Conservation (phyloP, 1,140 invertebrate species). For the Drosophila sechellia region DNA sequence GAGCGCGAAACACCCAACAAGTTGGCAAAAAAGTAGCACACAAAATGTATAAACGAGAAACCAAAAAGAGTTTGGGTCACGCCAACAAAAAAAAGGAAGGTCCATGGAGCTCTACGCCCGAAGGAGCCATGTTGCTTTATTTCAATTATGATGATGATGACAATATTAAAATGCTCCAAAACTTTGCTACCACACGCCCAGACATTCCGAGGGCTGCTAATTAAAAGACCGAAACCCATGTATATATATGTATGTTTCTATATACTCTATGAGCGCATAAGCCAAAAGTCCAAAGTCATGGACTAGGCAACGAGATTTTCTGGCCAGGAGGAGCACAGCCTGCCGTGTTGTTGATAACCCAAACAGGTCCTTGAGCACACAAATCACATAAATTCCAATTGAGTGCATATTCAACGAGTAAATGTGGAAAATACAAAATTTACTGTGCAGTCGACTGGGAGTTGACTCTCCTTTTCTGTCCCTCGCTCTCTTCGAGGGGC, state of each 20-base stretch:
- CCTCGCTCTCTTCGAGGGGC: not conserved
- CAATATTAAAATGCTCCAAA: slow-evolving; percentile 72
- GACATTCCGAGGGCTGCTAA: slow-evolving; percentile 53
- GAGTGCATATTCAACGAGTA: slow-evolving; percentile 78
- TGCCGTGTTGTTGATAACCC: slow-evolving; percentile 81
- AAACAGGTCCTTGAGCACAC: slow-evolving; percentile 80
- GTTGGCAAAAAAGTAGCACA: slow-evolving; percentile 75
- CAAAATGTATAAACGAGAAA: slow-evolving; percentile 43
- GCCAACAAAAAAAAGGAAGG: slow-evolving; percentile 26
- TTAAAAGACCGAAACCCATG: slow-evolving; percentile 66
- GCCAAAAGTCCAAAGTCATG: slow-evolving; percentile 77
- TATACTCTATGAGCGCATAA: slow-evolving; percentile 43
- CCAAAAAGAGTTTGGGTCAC: slow-evolving; percentile 47
- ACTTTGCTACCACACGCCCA: slow-evolving; percentile 35
- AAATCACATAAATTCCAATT: slow-evolving; percentile 84
- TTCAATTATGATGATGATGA: slow-evolving; percentile 79
- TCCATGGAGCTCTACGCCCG: slow-evolving; percentile 15
- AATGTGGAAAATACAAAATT: slow-evolving; percentile 75
- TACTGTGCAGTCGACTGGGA: slow-evolving; percentile 66
- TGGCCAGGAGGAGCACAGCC: slow-evolving; percentile 25
- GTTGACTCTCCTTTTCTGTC: slow-evolving; percentile 1
- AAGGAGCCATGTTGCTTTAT: slow-evolving; percentile 54
- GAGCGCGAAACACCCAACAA: slow-evolving; percentile 45
- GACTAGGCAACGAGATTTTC: slow-evolving; percentile 17
- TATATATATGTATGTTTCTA: slow-evolving; percentile 3